Percentiles rank a stretch among this genome's conserved stretches.
These are phyloP conservation scores for Smutsia gigantea DNA, from an alignment of 2,797 vertebrate genomes.

Conservation along the genomic window DNA sequence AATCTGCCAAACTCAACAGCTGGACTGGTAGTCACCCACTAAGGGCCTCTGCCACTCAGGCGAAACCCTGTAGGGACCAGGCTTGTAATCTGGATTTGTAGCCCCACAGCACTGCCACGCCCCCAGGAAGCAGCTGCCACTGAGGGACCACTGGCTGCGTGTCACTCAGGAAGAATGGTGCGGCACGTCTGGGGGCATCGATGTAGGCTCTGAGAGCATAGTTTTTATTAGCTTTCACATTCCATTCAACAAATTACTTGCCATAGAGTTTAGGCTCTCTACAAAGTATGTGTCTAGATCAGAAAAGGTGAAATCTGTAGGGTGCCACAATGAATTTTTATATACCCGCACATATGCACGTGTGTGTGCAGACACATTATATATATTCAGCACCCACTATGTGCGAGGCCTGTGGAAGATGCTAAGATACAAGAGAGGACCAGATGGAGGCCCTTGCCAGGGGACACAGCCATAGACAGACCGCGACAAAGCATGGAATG, in stretches of 20 bases:
- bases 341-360: too few relatives aligned
- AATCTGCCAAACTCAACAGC: not conserved
- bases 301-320: not conserved
- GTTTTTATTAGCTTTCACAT: not conserved
- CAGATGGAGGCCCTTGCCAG: not conserved
- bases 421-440: not conserved
- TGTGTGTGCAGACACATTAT: rapidly evolving
- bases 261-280: not conserved
- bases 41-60: not conserved
- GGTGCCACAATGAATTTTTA: not conserved
- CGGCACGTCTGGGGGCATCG: rapidly evolving
- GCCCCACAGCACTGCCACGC: not conserved
- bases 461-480: not conserved
- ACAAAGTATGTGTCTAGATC: not conserved
- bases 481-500: not conserved
- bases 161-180: rapidly evolving
- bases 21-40: not conserved
- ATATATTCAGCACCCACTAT: not conserved
- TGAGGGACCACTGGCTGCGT: not conserved
- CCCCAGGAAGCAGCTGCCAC: not conserved
- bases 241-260: not conserved
- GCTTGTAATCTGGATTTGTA: not conserved
- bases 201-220: rapidly evolving
- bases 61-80: too few relatives aligned
- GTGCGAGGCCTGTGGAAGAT: not conserved